Conservation (phyloP, 2,888 invertebrate genomes). For the Heliothis peltigera region DNA sequence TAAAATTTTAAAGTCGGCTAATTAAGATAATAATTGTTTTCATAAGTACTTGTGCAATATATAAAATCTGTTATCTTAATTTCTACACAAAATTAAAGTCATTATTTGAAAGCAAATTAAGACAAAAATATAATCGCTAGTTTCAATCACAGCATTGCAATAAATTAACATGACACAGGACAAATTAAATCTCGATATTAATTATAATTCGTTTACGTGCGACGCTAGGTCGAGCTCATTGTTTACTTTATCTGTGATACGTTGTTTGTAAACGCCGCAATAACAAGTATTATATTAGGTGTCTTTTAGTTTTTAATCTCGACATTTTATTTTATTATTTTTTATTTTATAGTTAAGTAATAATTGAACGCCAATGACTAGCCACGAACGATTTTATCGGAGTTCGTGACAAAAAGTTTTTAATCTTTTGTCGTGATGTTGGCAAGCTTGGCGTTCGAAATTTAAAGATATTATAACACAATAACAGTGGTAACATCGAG, state of each 20-base stretch:
- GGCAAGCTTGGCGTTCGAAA: slow-evolving; percentile 46
- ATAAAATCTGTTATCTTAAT: too few species aligned
- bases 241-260: slow-evolving; percentile 86
- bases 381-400: background rate
- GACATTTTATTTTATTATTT: slow-evolving; percentile 19
- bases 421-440: slow-evolving; percentile 17
- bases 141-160: slow-evolving; percentile 46
- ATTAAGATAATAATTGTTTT: too few species aligned
- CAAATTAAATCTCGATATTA: slow-evolving; percentile 57
- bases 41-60: too few species aligned
- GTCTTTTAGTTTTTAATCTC: slow-evolving; percentile 60
- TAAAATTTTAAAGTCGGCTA: background rate
- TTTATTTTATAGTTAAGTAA: slow-evolving; percentile 22
- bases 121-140: background rate
- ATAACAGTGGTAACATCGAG: slow-evolving; percentile 78
- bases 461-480: slow-evolving; percentile 65
- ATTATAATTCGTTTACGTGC: slow-evolving; percentile 50
- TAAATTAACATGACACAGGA: slow-evolving; percentile 48
- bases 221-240: slow-evolving; percentile 70
- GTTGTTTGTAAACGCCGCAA: slow-evolving; percentile 84
- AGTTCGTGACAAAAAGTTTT: slow-evolving; percentile 4
- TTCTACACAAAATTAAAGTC: too few species aligned
- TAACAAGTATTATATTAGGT: slow-evolving; percentile 80
- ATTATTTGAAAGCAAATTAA: too few species aligned
- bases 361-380: slow-evolving; percentile 39